Percentiles rank a stretch among this genome's conserved stretches.
phyloP scores from a whole-genome alignment of 2,797 vertebrate genomes.

The Parauchenoglanis punctatus region DNA sequence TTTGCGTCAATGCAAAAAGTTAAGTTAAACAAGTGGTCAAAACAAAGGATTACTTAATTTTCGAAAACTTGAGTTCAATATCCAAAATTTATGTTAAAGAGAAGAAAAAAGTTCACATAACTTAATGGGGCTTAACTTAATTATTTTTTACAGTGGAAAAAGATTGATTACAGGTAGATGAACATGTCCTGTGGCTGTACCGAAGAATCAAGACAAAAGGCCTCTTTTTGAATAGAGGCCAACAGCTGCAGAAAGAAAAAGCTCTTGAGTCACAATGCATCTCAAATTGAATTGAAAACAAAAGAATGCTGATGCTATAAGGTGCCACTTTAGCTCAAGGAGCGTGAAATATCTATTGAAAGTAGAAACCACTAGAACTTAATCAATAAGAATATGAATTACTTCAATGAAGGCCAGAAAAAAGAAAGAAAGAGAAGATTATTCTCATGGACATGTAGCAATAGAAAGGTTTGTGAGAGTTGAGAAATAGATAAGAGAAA shows the following conservation, averaged over 20 bases:
- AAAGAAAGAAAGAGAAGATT: neutral
- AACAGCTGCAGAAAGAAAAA: conserved; percentile 9
- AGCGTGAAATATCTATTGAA: conserved; percentile 7
- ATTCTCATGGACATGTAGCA: conserved; percentile 29
- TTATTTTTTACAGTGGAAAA: neutral
- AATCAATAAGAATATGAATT: neutral
- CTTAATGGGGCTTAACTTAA: too few species aligned
- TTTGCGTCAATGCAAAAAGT: too few species aligned
- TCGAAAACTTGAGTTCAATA: too few species aligned
- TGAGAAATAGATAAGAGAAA: conserved; percentile 21
- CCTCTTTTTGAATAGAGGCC: neutral
- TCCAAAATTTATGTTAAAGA: too few species aligned
- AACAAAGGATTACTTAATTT: too few species aligned
- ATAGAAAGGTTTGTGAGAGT: conserved; percentile 40
- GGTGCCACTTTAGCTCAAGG: conserved; percentile 8
- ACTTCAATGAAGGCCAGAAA: neutral
- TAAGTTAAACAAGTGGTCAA: too few species aligned
- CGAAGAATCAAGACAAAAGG: conserved; percentile 14
- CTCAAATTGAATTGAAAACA: conserved; percentile 28
- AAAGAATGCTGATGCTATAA: neutral
- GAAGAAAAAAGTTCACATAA: too few species aligned
- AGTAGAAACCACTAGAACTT: conserved; percentile 15
- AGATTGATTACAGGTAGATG: conserved; percentile 19
- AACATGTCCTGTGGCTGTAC: neutral
- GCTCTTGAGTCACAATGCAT: conserved; percentile 1